Evolutionary conservation across 2,888 invertebrate species (phyloP), one percentile per base, ranked within the genome.

Genomic region (Patella ulyssiponensis): DNA sequence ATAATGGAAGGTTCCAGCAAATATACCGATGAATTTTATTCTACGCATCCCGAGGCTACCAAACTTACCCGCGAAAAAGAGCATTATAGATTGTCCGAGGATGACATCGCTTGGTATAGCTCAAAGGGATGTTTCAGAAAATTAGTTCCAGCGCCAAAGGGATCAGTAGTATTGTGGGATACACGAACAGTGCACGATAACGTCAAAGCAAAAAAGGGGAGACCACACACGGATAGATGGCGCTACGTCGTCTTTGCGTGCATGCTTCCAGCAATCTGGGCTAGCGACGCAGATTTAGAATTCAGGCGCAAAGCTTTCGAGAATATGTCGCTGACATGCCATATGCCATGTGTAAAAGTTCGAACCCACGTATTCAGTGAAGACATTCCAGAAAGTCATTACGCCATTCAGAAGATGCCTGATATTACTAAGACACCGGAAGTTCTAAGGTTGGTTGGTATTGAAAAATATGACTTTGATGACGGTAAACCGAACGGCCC

Each of bases 401-500:
- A 64, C 64, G 64, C 64, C 64, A 23, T 64, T 23, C 11, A 64
- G 64, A 23, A 23, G 23, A 20, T 64, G n/a, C 64, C 64, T 11
- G 64, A 64, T 15, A 64, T 64, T 20, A 20, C 64, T 15, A 64
- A 64, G 20, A 20, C 64, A 64, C 12, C 7, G 20, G 64, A 15
- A 15, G 64, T n/a, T 11, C 11, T 20, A 14, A 20, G 23, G 23
- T 12, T 64, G 20, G 64, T 20, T 15, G 64, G 64, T 20, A 64
- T 64, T 3, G 64, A 64, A 64, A 64, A 64, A 64, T 64, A 64
- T 64, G 23, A 64, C 64, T 64, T 64, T 14, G 23, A 64, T 14
- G 20, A 64, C 20, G 64, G 64, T 23, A 64, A 23, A 23, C 64
- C 64, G 3, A 23, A 64, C 17, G 64, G 64, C 2, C 20, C 20